These are phyloP conservation scores for Hemichromis elongatus DNA, from an alignment of 2,113 vertebrate genomes.

Conservation along the genomic window DNA sequence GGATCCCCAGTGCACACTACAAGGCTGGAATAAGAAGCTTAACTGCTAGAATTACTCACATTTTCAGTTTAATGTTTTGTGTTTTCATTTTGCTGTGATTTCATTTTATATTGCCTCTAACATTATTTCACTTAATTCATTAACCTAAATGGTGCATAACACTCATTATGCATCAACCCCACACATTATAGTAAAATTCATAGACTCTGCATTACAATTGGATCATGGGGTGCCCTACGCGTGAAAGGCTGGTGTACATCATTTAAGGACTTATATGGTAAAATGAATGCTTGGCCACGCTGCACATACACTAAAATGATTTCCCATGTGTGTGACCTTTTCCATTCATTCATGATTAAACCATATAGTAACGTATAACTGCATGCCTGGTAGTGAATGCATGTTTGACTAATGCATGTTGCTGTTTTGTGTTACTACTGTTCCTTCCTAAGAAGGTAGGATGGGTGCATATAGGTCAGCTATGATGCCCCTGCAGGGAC, in stretches of 20 bases:
- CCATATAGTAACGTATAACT: neutral
- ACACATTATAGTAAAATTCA: neutral
- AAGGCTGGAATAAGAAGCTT: slow-evolving; percentile 68
- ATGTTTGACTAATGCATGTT: slow-evolving; percentile 87
- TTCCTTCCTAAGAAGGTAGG: slow-evolving; percentile 84
- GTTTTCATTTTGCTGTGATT: neutral
- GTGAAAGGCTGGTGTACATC: neutral
- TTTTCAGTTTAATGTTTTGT: neutral
- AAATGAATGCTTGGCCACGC: neutral
- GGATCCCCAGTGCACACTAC: slow-evolving; percentile 41
- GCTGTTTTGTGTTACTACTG: slow-evolving; percentile 78
- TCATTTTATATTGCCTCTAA: neutral
- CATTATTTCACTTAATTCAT: neutral
- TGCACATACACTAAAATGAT: slow-evolving; percentile 10
- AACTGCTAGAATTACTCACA: slow-evolving; percentile 54
- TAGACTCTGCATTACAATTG: neutral
- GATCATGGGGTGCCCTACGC: neutral
- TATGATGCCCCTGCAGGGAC: slow-evolving; percentile 85
- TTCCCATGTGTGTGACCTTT: neutral
- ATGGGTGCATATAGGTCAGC: slow-evolving; percentile 88
- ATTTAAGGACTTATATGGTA: neutral
- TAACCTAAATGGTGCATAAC: slow-evolving; percentile 4
- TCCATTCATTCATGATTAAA: neutral
- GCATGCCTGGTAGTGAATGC: slow-evolving; percentile 61
- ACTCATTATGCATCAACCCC: neutral